These are phyloP conservation scores for Bombus turneri DNA, from an alignment of 1,140 invertebrate species.

Conservation along the genomic window DNA sequence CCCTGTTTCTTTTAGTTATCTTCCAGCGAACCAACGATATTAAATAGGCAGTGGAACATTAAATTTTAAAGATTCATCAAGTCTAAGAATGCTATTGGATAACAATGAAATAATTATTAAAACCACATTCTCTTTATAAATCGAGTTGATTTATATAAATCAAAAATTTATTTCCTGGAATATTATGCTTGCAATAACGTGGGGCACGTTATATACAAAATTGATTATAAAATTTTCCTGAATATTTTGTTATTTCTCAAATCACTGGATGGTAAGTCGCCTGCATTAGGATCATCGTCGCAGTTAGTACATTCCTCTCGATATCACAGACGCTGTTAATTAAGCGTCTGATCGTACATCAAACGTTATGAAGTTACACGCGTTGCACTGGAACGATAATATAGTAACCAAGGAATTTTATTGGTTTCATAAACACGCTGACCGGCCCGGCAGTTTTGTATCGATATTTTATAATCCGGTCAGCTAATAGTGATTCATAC, in stretches of 20 bases:
- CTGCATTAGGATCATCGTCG: too few species aligned
- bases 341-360: slow-evolving; percentile 8
- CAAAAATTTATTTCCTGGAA: neutral
- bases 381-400: slow-evolving; percentile 43
- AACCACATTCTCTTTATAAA: too few species aligned
- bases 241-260: neutral
- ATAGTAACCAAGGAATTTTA: slow-evolving; percentile 42
- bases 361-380: slow-evolving; percentile 33
- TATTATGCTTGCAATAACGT: too few species aligned
- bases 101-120: neutral
- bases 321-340: slow-evolving; percentile 3
- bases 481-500: slow-evolving; percentile 41
- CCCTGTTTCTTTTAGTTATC: neutral
- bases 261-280: neutral
- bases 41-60: neutral
- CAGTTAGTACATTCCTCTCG: neutral
- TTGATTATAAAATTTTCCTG: too few species aligned
- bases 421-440: slow-evolving; percentile 47
- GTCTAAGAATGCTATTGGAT: neutral
- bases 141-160: neutral
- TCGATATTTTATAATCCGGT: slow-evolving; percentile 51
- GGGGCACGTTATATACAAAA: too few species aligned
- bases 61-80: neutral
- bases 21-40: neutral
- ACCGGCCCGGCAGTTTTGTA: slow-evolving; percentile 42